These are phyloP conservation scores for Aotus griseimembra DNA, from an alignment of 2,797 vertebrate genomes.

Conservation along the genomic window DNA sequence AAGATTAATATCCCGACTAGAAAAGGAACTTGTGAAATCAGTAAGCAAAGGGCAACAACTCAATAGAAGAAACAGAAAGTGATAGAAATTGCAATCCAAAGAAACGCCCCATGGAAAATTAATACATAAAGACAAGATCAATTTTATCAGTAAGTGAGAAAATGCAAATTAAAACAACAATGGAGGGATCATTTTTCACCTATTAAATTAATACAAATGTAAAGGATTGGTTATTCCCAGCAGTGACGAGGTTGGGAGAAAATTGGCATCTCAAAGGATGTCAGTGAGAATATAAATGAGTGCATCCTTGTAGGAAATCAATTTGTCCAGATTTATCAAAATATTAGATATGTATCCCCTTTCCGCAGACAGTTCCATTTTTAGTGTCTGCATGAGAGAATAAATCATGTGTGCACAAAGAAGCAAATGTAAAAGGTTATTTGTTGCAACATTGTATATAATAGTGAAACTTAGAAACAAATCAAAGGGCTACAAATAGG, in stretches of 20 bases:
- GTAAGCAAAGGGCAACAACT: background rate
- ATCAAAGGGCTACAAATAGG: background rate
- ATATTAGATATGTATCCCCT: background rate
- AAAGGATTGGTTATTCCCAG: background rate
- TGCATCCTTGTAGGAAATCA: background rate
- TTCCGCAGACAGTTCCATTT: background rate
- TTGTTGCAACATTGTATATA: background rate
- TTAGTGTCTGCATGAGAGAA: background rate
- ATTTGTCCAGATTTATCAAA: background rate
- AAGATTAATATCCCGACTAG: background rate
- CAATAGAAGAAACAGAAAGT: background rate
- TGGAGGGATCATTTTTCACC: background rate
- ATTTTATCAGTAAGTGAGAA: background rate
- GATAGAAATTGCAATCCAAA: background rate
- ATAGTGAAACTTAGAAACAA: background rate
- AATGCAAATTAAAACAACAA: constrained; percentile 30
- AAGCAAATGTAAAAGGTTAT: background rate
- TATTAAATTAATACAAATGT: constrained; percentile 34
- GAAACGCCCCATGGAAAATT: background rate
- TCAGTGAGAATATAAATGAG: background rate
- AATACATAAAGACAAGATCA: background rate
- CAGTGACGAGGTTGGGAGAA: background rate
- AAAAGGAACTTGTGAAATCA: background rate
- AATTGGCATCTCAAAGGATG: background rate
- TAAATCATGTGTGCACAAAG: background rate